A percentile compares a stretch with the other conserved stretches of the same genome.
Evolutionary conservation across 2,797 vertebrate species (phyloP).

Genomic region (Stomatorhinus walkeri): DNA sequence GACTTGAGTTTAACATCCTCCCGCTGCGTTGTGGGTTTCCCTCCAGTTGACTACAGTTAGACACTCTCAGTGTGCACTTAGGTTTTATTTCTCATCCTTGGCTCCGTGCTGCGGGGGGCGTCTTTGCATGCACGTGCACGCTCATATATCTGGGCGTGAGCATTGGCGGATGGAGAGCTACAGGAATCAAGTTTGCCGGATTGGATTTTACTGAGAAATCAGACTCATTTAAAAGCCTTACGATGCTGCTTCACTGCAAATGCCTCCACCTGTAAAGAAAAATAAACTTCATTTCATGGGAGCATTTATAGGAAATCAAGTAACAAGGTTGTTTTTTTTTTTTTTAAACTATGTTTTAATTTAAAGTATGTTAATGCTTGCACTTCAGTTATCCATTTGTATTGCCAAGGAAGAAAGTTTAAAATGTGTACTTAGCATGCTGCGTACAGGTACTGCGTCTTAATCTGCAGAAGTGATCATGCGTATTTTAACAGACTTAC

Average conservation of each 20-base stretch:
- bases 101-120: conserved; percentile 34
- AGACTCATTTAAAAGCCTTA: conserved; percentile 40
- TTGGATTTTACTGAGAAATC: conserved; percentile 5
- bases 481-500: conserved; percentile 39
- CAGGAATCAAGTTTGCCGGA: conserved; percentile 4
- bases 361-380: conserved; percentile 52
- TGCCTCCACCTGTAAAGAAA: conserved; percentile 37
- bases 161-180: conserved; percentile 43
- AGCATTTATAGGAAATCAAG: conserved; percentile 46
- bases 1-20: neutral
- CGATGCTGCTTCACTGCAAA: conserved; percentile 45
- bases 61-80: neutral
- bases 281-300: conserved; percentile 34
- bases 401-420: conserved; percentile 48
- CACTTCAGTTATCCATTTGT: conserved; percentile 50
- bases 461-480: conserved; percentile 43
- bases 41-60: neutral
- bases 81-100: neutral
- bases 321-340: conserved; percentile 36
- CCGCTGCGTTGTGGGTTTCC: neutral
- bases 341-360: conserved; percentile 27
- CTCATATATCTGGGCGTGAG: conserved; percentile 33
- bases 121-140: conserved; percentile 28
- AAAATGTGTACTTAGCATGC: conserved; percentile 52
- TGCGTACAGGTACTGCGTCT: conserved; percentile 50